A percentile compares a stretch with the other conserved stretches of the same genome.
Evolutionary conservation across 1,140 invertebrate species (phyloP).

Genomic region (Condylostylus longicornis): DNA sequence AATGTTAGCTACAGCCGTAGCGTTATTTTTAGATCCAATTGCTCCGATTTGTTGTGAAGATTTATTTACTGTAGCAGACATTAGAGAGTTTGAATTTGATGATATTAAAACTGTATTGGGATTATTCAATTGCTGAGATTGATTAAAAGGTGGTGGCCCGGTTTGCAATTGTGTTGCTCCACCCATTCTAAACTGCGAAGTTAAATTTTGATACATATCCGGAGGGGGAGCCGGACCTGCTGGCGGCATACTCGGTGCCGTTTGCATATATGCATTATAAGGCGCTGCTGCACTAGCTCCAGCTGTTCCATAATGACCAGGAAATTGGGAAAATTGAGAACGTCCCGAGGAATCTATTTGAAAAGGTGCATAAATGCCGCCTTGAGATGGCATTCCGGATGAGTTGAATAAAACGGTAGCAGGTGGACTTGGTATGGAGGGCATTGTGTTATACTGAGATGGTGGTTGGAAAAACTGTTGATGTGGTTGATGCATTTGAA

Average conservation of each 20-base stretch:
- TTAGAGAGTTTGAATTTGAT: conserved; percentile 63
- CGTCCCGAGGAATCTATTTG: conserved; percentile 42
- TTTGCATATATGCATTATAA: conserved; percentile 42
- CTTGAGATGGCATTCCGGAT: conserved; percentile 54
- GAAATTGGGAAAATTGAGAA: conserved; percentile 52
- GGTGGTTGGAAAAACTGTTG: conserved; percentile 30
- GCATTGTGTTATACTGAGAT: conserved; percentile 54
- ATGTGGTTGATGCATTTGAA: conserved; percentile 19
- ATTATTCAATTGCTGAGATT: conserved; percentile 61
- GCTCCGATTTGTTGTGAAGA: conserved; percentile 67
- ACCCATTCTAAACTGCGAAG: conserved; percentile 56
- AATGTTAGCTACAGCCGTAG: conserved; percentile 36
- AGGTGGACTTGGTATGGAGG: conserved; percentile 68
- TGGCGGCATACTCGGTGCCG: conserved; percentile 43
- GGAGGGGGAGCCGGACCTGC: conserved; percentile 44
- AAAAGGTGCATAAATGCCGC: conserved; percentile 59
- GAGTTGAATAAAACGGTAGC: conserved; percentile 62
- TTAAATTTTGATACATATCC: conserved; percentile 65
- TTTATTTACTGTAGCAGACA: conserved; percentile 78
- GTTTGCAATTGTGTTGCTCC: conserved; percentile 49
- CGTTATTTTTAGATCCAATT: conserved; percentile 52
- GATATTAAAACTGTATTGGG: conserved; percentile 79
- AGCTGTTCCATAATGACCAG: conserved; percentile 25
- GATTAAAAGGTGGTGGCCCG: conserved; percentile 37
- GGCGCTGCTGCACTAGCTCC: conserved; percentile 38